Evolutionary conservation across 2,888 invertebrate genomes (phyloP).

Genomic region (Tiliacea aurago): DNA sequence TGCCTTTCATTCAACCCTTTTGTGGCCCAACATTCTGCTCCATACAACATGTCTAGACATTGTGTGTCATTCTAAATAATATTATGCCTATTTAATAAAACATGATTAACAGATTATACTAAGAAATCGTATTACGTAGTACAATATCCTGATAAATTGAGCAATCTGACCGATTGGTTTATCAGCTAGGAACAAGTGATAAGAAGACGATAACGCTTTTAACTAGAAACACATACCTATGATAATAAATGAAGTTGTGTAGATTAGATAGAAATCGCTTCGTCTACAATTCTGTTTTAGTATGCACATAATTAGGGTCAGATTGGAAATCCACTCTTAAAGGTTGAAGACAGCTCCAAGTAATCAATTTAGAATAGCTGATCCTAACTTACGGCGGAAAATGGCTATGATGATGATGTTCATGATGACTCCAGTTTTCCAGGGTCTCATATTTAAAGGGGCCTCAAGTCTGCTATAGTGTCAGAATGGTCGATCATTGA

Average conservation of each 20-base stretch:
- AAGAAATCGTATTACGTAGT: slow-evolving; percentile 12
- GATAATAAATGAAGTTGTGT: neutral
- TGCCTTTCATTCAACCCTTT: too few relatives aligned
- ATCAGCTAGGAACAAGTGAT: slow-evolving; percentile 24
- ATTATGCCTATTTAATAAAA: neutral
- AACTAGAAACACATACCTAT: slow-evolving; percentile 17
- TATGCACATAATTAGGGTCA: neutral
- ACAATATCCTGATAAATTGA: slow-evolving; percentile 36
- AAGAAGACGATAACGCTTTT: slow-evolving; percentile 8
- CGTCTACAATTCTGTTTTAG: neutral
- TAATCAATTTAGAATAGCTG: neutral
- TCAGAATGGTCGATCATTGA: too few relatives aligned
- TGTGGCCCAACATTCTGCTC: too few relatives aligned
- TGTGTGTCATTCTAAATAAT: too few relatives aligned
- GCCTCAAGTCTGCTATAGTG: too few relatives aligned
- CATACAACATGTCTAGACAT: too few relatives aligned
- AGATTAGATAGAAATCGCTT: neutral
- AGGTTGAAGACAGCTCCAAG: neutral
- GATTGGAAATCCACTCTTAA: neutral
- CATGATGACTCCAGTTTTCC: too few relatives aligned
- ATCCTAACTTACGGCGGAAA: neutral
- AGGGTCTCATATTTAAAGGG: too few relatives aligned
- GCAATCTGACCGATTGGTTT: slow-evolving; percentile 4
- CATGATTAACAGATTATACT: slow-evolving; percentile 17
- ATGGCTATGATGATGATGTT: too few relatives aligned